phyloP scores from a whole-genome alignment of 2,113 vertebrate genomes.

The Mesocricetus auratus region DNA sequence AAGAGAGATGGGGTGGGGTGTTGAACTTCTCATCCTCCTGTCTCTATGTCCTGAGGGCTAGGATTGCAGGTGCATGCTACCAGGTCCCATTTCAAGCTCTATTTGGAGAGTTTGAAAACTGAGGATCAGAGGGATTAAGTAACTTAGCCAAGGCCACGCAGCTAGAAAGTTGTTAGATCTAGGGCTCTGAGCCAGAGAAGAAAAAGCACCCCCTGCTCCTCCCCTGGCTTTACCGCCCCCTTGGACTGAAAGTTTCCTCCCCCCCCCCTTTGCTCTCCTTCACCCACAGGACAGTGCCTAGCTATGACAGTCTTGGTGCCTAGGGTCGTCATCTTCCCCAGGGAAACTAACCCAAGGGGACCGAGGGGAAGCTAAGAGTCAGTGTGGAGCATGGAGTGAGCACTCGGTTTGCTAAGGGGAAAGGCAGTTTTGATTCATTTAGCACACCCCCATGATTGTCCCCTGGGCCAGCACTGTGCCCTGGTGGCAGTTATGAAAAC shows the following conservation, averaged over 20 bases:
- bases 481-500: neutral
- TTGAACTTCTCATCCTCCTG: neutral
- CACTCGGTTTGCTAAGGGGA: neutral
- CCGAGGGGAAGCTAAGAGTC: neutral
- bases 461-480: neutral
- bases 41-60: neutral
- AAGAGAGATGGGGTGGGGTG: too few species aligned
- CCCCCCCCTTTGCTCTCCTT: neutral
- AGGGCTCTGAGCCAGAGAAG: neutral
- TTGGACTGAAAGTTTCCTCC: neutral
- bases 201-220: too few species aligned
- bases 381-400: neutral
- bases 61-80: neutral
- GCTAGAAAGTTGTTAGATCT: neutral
- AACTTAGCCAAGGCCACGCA: neutral
- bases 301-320: neutral
- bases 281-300: neutral
- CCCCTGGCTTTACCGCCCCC: neutral
- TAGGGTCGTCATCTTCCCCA: neutral
- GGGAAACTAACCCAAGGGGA: neutral
- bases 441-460: neutral
- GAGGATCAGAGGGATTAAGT: neutral
- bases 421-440: neutral
- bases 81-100: neutral
- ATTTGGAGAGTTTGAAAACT: constrained; percentile 3